These are phyloP conservation scores for Drosophila parabipectinata DNA, from an alignment of 1,140 invertebrate genomes.

Conservation along the genomic window DNA sequence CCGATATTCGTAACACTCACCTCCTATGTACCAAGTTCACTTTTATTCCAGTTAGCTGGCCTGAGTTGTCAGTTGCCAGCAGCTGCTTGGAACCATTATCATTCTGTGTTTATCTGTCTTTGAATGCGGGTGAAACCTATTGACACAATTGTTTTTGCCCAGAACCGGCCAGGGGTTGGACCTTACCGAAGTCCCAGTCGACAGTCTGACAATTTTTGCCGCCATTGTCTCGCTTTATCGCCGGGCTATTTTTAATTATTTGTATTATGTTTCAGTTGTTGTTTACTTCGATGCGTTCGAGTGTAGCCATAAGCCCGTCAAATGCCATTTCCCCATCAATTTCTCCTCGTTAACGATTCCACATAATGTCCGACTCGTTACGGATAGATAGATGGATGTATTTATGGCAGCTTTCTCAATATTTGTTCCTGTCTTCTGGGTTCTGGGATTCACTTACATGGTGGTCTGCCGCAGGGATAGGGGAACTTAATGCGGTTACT, in stretches of 20 bases:
- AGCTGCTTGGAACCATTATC: conserved; percentile 72
- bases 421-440: conserved; percentile 49
- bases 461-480: conserved; percentile 48
- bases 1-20: background rate
- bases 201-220: conserved; percentile 40
- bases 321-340: conserved; percentile 28
- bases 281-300: conserved; percentile 18
- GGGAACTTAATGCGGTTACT: conserved; percentile 62
- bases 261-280: conserved; percentile 79
- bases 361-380: conserved; percentile 51
- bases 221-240: conserved; percentile 32
- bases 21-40: conserved; percentile 1
- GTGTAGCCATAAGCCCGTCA: background rate
- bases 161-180: conserved; percentile 42
- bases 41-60: conserved; percentile 47
- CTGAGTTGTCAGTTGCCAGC: conserved; percentile 66
- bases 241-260: conserved; percentile 79
- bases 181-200: conserved; percentile 21
- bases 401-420: conserved; percentile 59
- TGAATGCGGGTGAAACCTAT: conserved; percentile 76
- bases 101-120: conserved; percentile 67
- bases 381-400: conserved; percentile 16
- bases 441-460: conserved; percentile 63
- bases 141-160: conserved; percentile 78
- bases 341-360: conserved; percentile 58